Evolutionary conservation across 1,140 invertebrate genomes (phyloP), one percentile per base, ranked within the genome.

Genomic region (Eubasilissa regina): DNA sequence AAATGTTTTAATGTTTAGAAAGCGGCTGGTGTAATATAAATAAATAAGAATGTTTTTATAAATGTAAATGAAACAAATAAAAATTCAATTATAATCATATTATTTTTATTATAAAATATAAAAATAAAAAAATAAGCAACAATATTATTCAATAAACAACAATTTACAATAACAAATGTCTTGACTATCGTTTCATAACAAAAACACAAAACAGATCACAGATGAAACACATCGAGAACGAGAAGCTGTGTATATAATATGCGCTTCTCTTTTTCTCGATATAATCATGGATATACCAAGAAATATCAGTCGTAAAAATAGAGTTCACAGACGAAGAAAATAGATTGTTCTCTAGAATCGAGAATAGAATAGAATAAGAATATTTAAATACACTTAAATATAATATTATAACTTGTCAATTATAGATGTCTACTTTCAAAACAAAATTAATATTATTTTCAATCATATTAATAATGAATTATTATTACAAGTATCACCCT

Each of bases 181-280:
- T 64, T 64, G 60, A 64, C 60, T 64, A 64, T 13, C 19, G 60
- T 43, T 64, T 64, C 60, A 25, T 43, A 64, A 43, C 35, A 43
- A 64, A 62, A 64, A 64, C 19, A 64, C 60, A 64, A 64, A 25
- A 43, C 35, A 43, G n/a, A 64, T 64, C 60, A 64, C 60, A 64
- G 60, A 19, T 19, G 17, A 58, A 64, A 64, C 60, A 15, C n/a
- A 12, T 51, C 11, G 11, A 51, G 48, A 64, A n/a, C 60, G 25
- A 9, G 21, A 21, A 62, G 58, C 8, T 35, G 35, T 11, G 19
- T 62, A 62, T 25, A 12, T 8, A 8, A n/a, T n/a, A n/a, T n/a
- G n/a, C n/a, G n/a, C 19, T 64, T 64, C 19, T 21, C 35, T 8
- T 3, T 25, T 13, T n/a, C 19, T 64, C 21, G 13, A 43, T 35